phyloP scores from a whole-genome alignment of 2,797 vertebrate genomes.

The Eulemur mongoz region DNA sequence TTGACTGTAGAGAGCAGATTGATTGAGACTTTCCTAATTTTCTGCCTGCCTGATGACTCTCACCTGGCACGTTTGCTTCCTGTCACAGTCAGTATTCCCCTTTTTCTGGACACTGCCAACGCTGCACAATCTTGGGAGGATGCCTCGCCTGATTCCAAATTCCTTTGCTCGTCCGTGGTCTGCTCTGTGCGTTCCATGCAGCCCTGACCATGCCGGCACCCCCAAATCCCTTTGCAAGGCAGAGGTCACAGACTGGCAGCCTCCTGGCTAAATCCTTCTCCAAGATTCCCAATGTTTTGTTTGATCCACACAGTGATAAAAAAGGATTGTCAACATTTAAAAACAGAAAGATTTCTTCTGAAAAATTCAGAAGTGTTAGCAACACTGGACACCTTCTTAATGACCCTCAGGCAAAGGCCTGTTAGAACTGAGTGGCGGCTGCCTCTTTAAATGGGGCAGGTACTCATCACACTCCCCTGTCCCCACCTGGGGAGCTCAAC shows the following conservation, averaged over 20 bases:
- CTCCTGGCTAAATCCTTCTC: neutral
- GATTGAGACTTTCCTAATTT: constrained; percentile 58
- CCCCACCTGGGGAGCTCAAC: neutral
- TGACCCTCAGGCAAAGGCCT: neutral
- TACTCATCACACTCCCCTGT: neutral
- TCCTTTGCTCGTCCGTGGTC: neutral
- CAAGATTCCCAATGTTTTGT: neutral
- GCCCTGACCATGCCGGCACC: neutral
- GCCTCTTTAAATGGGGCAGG: neutral
- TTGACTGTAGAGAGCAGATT: constrained; percentile 47
- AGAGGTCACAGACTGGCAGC: neutral
- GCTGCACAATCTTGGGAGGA: neutral
- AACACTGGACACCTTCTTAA: neutral
- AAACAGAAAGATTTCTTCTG: neutral
- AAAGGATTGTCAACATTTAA: neutral
- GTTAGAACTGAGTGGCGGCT: neutral
- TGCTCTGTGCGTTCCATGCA: neutral
- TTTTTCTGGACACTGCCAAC: neutral
- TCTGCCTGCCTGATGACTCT: constrained; percentile 35
- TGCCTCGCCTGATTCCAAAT: neutral
- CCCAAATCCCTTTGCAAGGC: neutral
- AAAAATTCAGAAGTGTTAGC: neutral
- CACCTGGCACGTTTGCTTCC: neutral
- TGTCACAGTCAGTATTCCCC: neutral
- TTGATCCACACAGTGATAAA: neutral